phyloP scores from a whole-genome alignment of 2,888 invertebrate species.

The Synergus laeviventris region DNA sequence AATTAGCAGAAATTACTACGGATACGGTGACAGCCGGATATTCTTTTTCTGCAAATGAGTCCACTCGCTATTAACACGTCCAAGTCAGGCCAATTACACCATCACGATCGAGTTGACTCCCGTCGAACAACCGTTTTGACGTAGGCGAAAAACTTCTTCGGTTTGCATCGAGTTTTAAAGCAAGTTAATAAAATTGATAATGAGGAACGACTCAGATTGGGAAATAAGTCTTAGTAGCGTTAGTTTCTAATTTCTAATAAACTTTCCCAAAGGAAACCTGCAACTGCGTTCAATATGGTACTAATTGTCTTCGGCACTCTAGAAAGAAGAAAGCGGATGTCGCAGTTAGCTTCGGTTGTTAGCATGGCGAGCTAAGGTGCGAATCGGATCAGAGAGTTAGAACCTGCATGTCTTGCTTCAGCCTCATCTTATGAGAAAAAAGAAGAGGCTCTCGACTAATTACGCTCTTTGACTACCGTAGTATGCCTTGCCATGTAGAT shows the following conservation, averaged over 20 bases:
- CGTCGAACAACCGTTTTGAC: constrained; percentile 25
- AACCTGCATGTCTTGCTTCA: background rate
- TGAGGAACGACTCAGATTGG: background rate
- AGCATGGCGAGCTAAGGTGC: constrained; percentile 7
- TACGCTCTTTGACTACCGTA: constrained; percentile 51
- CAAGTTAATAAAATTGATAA: background rate
- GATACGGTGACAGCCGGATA: constrained; percentile 50
- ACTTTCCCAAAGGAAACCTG: background rate
- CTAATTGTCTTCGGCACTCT: background rate
- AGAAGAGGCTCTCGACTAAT: constrained; percentile 49
- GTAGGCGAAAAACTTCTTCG: background rate
- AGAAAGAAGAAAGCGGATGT: background rate
- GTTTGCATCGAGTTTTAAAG: background rate
- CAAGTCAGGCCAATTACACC: constrained; percentile 15
- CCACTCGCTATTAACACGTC: constrained; percentile 20
- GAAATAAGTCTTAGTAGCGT: background rate
- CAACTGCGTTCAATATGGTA: background rate
- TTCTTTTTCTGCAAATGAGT: constrained; percentile 28
- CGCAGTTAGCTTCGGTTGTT: background rate
- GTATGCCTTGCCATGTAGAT: constrained; percentile 48
- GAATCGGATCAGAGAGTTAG: constrained; percentile 16
- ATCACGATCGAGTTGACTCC: constrained; percentile 19
- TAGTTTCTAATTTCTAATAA: background rate
- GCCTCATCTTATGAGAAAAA: constrained; percentile 49
- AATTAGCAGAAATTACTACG: constrained; percentile 55